Percentiles rank a stretch among this genome's conserved stretches.
These are phyloP conservation scores for Lycopodina hypogea DNA, from an alignment of 37 sponge, comb jelly and placozoan species.

Conservation along the genomic window DNA sequence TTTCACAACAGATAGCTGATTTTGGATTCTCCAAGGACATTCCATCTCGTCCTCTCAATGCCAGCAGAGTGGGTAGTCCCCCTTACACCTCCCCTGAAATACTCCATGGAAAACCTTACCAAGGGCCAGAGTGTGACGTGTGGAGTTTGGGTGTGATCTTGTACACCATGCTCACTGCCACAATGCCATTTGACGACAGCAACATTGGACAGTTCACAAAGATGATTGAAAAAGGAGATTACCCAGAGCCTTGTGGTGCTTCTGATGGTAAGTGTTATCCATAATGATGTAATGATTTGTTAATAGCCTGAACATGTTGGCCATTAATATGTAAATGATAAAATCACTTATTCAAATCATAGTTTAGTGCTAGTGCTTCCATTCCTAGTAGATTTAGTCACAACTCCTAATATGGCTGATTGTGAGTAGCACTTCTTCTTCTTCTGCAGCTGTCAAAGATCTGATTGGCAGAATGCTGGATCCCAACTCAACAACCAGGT, in stretches of 20 bases:
- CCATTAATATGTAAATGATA: too few species aligned
- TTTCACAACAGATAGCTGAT: slow-evolving; percentile 58
- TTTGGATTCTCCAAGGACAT: slow-evolving; percentile 77
- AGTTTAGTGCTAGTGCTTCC: too few species aligned
- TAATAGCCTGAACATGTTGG: too few species aligned
- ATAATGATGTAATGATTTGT: too few species aligned
- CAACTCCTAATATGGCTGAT: not conserved
- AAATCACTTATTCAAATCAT: too few species aligned
- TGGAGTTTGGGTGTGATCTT: slow-evolving; percentile 91
- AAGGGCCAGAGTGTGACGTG: slow-evolving; percentile 78
- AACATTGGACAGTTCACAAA: slow-evolving; percentile 44
- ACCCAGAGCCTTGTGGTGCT: slow-evolving; percentile 45
- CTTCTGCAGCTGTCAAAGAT: slow-evolving; percentile 27
- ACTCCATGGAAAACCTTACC: slow-evolving; percentile 63
- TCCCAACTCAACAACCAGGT: slow-evolving; percentile 48
- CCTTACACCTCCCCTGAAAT: slow-evolving; percentile 87
- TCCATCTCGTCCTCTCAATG: slow-evolving; percentile 12
- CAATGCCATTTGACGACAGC: slow-evolving; percentile 86
- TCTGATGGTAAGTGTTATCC: slow-evolving; percentile 57
- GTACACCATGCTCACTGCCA: slow-evolving; percentile 84
- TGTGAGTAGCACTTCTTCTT: too few species aligned
- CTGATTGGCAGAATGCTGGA: slow-evolving; percentile 59
- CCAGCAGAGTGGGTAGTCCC: slow-evolving; percentile 79
- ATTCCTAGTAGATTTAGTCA: not conserved
- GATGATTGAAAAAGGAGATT: slow-evolving; percentile 43